phyloP scores from a whole-genome alignment of 2,888 invertebrate species.

The Entomobrya multifasciata region DNA sequence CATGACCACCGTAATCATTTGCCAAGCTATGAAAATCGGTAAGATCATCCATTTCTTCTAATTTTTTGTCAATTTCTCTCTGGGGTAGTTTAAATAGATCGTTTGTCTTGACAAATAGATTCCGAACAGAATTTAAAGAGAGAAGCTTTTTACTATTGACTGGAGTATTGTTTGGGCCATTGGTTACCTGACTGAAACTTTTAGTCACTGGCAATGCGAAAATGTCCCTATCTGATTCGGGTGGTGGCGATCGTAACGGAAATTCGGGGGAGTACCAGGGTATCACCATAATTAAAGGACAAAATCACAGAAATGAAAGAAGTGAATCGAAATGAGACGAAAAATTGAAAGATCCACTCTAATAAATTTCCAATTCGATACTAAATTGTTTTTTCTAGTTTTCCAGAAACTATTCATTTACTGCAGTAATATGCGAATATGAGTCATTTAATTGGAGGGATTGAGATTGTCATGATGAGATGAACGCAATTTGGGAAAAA shows the following conservation, averaged over 20 bases:
- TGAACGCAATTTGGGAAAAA: not conserved
- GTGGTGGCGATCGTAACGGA: not conserved
- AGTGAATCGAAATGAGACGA: not conserved
- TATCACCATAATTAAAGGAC: conserved; percentile 26
- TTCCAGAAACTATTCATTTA: not conserved
- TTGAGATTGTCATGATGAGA: not conserved
- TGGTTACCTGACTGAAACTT: no score
- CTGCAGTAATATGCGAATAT: not conserved
- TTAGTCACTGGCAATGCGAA: not conserved
- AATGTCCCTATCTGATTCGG: not conserved
- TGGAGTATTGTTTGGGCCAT: no score
- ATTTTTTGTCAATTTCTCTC: conserved; percentile 7
- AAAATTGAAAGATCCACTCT: not conserved
- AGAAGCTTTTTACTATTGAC: not conserved
- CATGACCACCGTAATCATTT: conserved; percentile 2
- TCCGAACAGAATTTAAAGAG: conserved; percentile 1
- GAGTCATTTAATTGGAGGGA: not conserved
- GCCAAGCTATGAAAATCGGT: not conserved
- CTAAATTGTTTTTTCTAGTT: not conserved
- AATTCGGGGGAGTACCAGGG: conserved; percentile 55
- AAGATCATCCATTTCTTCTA: not conserved
- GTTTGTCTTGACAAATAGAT: conserved; percentile 36
- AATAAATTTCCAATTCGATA: not conserved
- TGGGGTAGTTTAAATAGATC: conserved; percentile 32
- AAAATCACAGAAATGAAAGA: not conserved